Evolutionary conservation across 2,113 vertebrate species (phyloP).

Genomic region (Podiceps cristatus): DNA sequence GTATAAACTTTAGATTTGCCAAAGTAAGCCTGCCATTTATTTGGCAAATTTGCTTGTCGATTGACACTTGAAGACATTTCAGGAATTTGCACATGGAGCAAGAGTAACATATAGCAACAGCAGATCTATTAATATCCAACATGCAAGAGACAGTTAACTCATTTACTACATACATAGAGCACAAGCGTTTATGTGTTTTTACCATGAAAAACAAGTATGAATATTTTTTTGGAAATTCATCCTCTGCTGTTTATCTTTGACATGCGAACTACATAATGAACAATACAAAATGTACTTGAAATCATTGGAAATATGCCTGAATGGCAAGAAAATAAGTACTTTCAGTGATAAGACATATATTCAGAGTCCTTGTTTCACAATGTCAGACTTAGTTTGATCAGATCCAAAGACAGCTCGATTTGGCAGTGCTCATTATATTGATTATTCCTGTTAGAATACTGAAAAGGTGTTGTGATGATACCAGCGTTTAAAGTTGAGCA

Average conservation of each 20-base stretch:
- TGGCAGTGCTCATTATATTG: not conserved
- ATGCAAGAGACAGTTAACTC: not conserved
- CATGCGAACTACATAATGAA: not conserved
- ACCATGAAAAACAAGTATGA: not conserved
- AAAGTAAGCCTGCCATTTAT: not conserved
- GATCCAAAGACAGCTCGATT: not conserved
- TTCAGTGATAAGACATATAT: not conserved
- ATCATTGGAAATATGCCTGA: not conserved
- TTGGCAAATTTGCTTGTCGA: not conserved
- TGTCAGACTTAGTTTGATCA: not conserved
- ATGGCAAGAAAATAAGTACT: not conserved
- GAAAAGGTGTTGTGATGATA: not conserved
- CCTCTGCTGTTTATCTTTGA: not conserved
- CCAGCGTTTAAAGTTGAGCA: not conserved
- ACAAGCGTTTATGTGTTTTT: not conserved
- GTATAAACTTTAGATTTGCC: not conserved
- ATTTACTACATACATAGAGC: not conserved
- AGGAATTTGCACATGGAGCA: not conserved
- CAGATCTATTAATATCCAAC: not conserved
- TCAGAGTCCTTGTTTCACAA: not conserved
- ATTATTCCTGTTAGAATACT: not conserved
- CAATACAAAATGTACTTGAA: not conserved
- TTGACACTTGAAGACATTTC: not conserved
- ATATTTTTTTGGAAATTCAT: not conserved
- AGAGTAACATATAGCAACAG: not conserved